A percentile compares a stretch with the other conserved stretches of the same genome.
These are phyloP conservation scores for Tamandua tetradactyla DNA, from an alignment of 2,797 vertebrate genomes.

Conservation along the genomic window DNA sequence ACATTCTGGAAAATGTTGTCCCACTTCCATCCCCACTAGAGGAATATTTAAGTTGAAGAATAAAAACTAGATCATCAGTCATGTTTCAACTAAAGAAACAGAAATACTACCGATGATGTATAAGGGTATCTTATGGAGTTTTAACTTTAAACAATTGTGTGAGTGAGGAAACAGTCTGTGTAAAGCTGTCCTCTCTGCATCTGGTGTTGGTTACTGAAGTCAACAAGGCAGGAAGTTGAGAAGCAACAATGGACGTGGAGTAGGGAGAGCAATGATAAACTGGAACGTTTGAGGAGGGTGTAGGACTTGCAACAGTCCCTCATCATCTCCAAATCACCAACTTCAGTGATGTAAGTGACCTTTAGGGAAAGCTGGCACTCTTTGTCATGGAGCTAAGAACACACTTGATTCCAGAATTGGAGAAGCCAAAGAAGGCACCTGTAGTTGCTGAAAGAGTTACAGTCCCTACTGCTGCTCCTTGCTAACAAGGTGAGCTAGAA, in stretches of 20 bases:
- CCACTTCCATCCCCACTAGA: neutral
- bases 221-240: neutral
- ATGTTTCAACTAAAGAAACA: neutral
- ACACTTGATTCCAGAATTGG: neutral
- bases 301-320: neutral
- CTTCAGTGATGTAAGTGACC: neutral
- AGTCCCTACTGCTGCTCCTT: neutral
- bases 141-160: neutral
- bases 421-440: neutral
- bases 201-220: neutral
- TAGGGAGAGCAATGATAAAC: neutral
- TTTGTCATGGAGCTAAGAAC: neutral
- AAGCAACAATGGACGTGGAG: neutral
- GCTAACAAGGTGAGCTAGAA: neutral
- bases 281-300: neutral
- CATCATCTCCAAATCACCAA: neutral
- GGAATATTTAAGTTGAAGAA: neutral
- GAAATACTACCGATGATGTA: neutral
- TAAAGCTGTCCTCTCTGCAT: neutral
- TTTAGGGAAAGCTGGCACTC: neutral
- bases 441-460: neutral
- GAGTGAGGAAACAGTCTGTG: neutral
- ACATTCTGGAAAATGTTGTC: neutral
- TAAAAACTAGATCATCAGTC: neutral
- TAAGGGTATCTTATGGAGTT: neutral